Evolutionary conservation across 2,797 vertebrate genomes (phyloP), one percentile per base, ranked within the genome.

Genomic region (Onychomys arenicola): DNA sequence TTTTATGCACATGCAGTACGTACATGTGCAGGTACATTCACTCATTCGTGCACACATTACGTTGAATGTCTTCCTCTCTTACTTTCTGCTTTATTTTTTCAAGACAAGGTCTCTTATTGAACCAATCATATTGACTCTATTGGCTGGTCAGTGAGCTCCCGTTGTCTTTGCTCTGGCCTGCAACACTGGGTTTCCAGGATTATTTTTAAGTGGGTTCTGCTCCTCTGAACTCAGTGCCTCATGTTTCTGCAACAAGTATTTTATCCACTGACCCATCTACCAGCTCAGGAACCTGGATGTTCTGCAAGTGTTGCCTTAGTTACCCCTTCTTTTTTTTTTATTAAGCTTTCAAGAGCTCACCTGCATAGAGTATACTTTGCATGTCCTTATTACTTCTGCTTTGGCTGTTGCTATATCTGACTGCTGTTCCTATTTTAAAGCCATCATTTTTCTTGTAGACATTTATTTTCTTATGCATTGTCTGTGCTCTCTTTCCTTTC

Each of bases 361-460:
- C 76, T 88, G 92, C 43, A 59, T 85, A 2, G 29, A 43, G 88
- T 61, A 46, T 21, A 40, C 63, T 90, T 93, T 61, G 14, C 4
- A 0, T 55, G 46, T 73, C 55, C 46, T 96, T 80, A 81, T 90
- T 93, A 88, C 34, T 29, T 93, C 88, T 86, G 71, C 71, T 77
- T 87, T 86, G 52, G 40, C 14, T 46, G 19, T 59, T 96, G 59
- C 65, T 90, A 3, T 92, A 67, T 85, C 85, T 96, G 77, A 88
- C 10, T 85, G 37, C 29, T n/a, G 10, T 55, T 92, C 29, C 77
- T 85, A 49, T 88, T 69, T 96, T 61, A 84, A 94, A 80, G 49
- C 14, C 49, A 84, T 46, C 10, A 4, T 37, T 90, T 85, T 94
- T 89, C 49, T 75, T 27, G 32, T 9, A 84, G 61, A 88, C 21